Base-by-base conservation (phyloP, 2,113 vertebrate genomes). In the Heterotis niloticus region DNA sequence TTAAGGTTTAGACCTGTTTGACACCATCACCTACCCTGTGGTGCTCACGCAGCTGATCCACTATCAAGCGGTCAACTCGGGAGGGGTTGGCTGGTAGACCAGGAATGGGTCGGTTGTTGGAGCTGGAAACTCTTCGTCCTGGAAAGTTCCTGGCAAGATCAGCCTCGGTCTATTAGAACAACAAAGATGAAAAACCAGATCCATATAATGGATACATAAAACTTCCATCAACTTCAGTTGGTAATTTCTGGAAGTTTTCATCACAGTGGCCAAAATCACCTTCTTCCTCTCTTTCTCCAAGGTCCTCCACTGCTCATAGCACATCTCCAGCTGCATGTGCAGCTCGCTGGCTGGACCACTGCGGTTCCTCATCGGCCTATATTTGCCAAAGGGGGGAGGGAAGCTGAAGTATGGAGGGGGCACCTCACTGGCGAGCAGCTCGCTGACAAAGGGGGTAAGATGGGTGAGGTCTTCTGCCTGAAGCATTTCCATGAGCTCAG, bases 21-120 rank as follows among this genome's bases (percentile, higher is more conserved):
- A 67, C 17, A 17, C 29, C 34, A 34, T 5, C 59, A 75, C 92
- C 91, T 89, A 95, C 94, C 88, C 91, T 92, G 83, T 92, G 91
- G 89, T 92, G 94, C 87, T 94, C 93, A 82, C 92, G 91, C 75
- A 95, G 88, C 88, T 94, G 90, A 88, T 94, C 92, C 88, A 95
- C 93, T 88, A 95, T 92, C 88, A 95, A 90, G 13, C 92, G 92
- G 87, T 95, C 94, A 80, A 94, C 92, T 89, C 90, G 88, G 78
- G 93, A 94, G 29, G 94, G 91, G 78, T 94, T 94, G 81, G 92
- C 91, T 78, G 89, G 89, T 82, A 94, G 86, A 80, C 90, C 91
- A 85, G 92, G 93, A 87, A 95, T 83, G 0, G 91, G 87, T 82
- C 84, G 90, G 80, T 90, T 92, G 83, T 93, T 93, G 84, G 91